These are phyloP conservation scores for Lacerta agilis DNA, from an alignment of 2,797 vertebrate genomes.

Conservation along the genomic window DNA sequence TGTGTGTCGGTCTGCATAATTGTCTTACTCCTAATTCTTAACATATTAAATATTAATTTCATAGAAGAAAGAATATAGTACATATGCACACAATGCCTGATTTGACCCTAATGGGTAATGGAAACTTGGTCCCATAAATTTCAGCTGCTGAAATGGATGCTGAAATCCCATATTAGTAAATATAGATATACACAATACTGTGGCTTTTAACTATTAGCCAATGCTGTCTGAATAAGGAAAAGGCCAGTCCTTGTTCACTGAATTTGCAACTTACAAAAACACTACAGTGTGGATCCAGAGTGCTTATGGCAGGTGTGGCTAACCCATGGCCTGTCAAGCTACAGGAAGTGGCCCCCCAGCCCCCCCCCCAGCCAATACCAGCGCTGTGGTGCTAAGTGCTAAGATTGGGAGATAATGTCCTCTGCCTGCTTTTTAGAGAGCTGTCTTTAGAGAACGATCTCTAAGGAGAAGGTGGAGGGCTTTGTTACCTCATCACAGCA, in stretches of 20 bases:
- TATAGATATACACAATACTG: neutral
- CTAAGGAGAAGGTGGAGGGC: too few species aligned
- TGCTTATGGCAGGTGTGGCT: too few species aligned
- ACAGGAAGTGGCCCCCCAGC: too few species aligned
- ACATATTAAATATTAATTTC: neutral
- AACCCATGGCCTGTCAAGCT: too few species aligned
- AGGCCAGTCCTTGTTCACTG: neutral
- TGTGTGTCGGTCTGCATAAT: neutral
- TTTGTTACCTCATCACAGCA: too few species aligned
- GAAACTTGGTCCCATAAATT: neutral
- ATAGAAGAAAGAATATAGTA: neutral
- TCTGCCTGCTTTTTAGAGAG: too few species aligned
- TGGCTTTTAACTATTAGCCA: neutral
- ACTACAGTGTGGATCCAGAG: too few species aligned
- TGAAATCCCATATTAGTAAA: constrained; percentile 1
- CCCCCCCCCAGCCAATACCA: too few species aligned
- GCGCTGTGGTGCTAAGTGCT: too few species aligned
- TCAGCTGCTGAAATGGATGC: neutral
- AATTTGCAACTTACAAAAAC: neutral
- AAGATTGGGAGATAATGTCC: too few species aligned
- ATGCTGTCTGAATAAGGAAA: neutral
- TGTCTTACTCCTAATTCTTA: neutral
- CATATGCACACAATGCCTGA: neutral
- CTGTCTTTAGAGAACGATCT: too few species aligned
- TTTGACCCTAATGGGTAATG: neutral